phyloP scores from a whole-genome alignment of 2,113 vertebrate genomes.

The Festucalex cinctus region DNA sequence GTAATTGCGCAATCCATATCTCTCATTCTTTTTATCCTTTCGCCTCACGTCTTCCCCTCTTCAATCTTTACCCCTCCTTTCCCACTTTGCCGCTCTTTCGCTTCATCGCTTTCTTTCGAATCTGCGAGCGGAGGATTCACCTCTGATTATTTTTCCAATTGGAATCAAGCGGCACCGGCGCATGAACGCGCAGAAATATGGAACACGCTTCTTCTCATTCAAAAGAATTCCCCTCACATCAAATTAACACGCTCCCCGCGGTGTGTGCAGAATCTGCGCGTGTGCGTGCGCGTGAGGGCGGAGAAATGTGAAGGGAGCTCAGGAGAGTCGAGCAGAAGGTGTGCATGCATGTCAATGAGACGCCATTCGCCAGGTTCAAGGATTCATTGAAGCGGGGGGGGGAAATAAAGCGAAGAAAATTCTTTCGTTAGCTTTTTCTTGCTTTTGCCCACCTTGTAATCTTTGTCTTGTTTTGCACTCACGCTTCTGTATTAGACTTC shows the following conservation, averaged over 20 bases:
- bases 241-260: slow-evolving; percentile 40
- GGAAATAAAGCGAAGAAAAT: slow-evolving; percentile 24
- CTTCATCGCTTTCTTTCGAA: background rate
- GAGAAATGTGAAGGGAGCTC: slow-evolving; percentile 8
- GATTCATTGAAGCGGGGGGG: slow-evolving; percentile 10
- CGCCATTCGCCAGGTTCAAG: slow-evolving; percentile 42
- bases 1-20: slow-evolving; percentile 45
- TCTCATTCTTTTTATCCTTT: slow-evolving; percentile 20
- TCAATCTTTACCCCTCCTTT: background rate
- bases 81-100: slow-evolving; percentile 7
- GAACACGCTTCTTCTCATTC: slow-evolving; percentile 12
- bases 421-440: slow-evolving; percentile 6
- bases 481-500: too few species aligned
- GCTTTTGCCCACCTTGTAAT: slow-evolving; percentile 3
- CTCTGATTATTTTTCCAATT: slow-evolving; percentile 9
- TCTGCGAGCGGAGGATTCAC: background rate
- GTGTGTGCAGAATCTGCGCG: slow-evolving; percentile 34
- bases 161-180: background rate
- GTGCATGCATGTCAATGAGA: slow-evolving; percentile 59
- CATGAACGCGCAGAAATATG: background rate
- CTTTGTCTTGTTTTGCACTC: slow-evolving; percentile 16
- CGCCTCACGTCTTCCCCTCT: slow-evolving; percentile 11
- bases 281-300: slow-evolving; percentile 7
- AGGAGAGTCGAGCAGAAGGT: slow-evolving; percentile 30
- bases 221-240: slow-evolving; percentile 24